Evolutionary conservation across 2,113 vertebrate species (phyloP), one percentile per base, ranked within the genome.

Genomic region (Gadus chalcogrammus): DNA sequence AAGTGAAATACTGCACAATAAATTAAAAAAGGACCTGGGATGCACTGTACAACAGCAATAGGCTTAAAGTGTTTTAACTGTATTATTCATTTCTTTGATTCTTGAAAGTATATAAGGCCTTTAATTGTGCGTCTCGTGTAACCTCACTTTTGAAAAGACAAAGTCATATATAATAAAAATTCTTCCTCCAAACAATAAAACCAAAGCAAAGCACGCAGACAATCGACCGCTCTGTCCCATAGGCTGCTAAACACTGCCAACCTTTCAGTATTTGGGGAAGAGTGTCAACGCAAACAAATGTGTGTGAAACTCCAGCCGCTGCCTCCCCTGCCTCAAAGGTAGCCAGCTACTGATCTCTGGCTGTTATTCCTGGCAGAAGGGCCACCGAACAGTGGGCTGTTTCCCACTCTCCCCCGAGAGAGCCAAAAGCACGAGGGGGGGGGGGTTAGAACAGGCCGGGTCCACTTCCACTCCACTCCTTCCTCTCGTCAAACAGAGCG

Each of bases 311-410:
- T 78, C 74, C 68, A 73, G 56, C 78, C 68, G 42, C 8, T 53
- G 61, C 61, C 69, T 28, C 63, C 58, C 72, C 68, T 64, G 68
- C 82, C 83, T 84, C 71, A 77, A 82, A 77, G 70, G 67, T 60
- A 70, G 27, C 58, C 38, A 13, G 61, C 65, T 64, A 71, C 75
- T 81, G 76, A 53, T 72, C 76, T 72, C 76, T 42, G 2, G 58
- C 22, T 88, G 81, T 88, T 87, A 76, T 88, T 87, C 60, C 82
- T 88, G 82, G 75, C 81, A 55, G 77, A 73, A 20, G 58, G 75
- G 69, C 59, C 61, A 71, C 81, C 79, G 12, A 48, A 9, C 52
- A 17, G 70, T 76, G 70, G 87, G 77, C 75, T 13, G 81, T 76
- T 77, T 81, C 42, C 42, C 42, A 48, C 42, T 48, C 68, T 77